Evolutionary conservation across 2,113 vertebrate species (phyloP), one percentile per base, ranked within the genome.

Genomic region (Setophaga petechia): DNA sequence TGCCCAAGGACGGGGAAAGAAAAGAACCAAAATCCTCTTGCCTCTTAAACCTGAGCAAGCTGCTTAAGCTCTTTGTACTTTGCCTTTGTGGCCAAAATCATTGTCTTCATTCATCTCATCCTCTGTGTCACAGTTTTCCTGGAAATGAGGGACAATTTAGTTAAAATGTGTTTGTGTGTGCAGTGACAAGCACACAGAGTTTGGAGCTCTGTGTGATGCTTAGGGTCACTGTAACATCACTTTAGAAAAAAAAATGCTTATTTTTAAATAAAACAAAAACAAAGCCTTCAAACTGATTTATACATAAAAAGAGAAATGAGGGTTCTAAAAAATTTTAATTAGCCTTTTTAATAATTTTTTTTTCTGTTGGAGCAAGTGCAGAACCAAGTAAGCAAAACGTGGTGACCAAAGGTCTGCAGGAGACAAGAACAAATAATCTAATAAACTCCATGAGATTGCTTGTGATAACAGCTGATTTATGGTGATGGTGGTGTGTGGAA

Each of bases 241-340:
- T 83, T 73, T 13, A 63, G 39, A 47, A 77, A 47, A 37, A 37
- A 13, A 73, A 3, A 4, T 2, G 25, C 2, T 75, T 55, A 2
- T 43, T 68, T 90, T 68, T 39, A 43, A 78, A 41, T 57, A 54
- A 2, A 23, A 37, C 37, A 20, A 2, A 24, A 58, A 9, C 5
- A 15, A 11, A 15, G 2, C 5, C 3, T n/a, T 25, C 7, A 8
- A 28, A 9, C 1, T 28, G 4, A 31, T 78, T 51, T 46, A 5
- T 15, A 2, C 72, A 15, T 47, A 14, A 27, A 75, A 81, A 61
- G 31, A 52, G 10, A 82, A 25, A 5, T 16, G 51, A 39, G 5
- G 6, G 1, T 9, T 57, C 10, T 49, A 11, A 17, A 17, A 10
- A 35, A 31, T 17, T 4, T 21, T 17, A n/a, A 57, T 49, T 12